Evolutionary conservation across 2,113 vertebrate genomes (phyloP), one percentile per base, ranked within the genome.

Genomic region (Apeltes quadracus): DNA sequence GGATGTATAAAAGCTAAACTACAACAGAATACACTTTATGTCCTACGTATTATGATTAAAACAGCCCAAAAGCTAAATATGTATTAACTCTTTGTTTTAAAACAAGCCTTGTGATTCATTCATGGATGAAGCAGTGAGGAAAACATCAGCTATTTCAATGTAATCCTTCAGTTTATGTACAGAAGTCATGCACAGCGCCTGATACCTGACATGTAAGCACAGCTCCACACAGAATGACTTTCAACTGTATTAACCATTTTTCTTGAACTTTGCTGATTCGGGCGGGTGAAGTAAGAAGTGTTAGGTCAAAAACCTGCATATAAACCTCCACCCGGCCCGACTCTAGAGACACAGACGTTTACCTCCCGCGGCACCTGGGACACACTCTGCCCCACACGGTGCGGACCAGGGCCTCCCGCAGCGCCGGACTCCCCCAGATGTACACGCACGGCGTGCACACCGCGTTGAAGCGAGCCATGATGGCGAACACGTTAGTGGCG

Each of bases 371-470:
- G 70, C 86, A 84, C 14, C 48, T 39, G 0, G 79, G 78, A n/a
- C 87, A 91, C 57, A 87, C 22, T 75, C 73, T 82, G 5, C 80
- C 62, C 89, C 92, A 92, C 76, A 91, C 75, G 0, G 58, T 69
- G 53, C 7, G 83, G 78, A 38, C 8, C 10, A 70, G 54, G 36
- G 90, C 92, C 0, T 71, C 73, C 46, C 89, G 85, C 57, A 92
- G 87, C 36, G 87, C 68, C 7, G 89, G 91, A 39, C 93, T 93
- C 0, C 84, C 91, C 90, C 90, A 92, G 7, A 93, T 43, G 57
- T 93, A 93, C 44, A 93, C 83, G 0, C 84, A 57, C 0, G 93
- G 85, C 0, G 92, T 93, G 72, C 79, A 86, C 65, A 92, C 25
- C 0, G 93, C 87, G 69, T 89, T 92, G 0, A 92, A 79, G 1